Base-by-base conservation (phyloP, 2,888 invertebrate genomes). In the Drosophila eohydei region DNA sequence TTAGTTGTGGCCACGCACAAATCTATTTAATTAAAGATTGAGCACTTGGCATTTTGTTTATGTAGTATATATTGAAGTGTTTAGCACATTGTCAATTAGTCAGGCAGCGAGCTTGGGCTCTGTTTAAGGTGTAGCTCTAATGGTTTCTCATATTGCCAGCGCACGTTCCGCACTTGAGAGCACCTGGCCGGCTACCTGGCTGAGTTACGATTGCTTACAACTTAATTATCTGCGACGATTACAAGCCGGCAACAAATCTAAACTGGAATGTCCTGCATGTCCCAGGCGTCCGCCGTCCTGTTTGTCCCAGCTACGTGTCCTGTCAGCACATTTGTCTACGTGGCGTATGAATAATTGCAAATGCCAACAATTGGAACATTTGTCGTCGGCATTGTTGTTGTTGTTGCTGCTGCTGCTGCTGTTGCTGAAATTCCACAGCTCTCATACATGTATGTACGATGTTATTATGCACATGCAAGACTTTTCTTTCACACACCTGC, bases 281-380 rank as follows among this genome's bases (percentile, higher is more conserved):
- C 74, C 66, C 65, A 51, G 50, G 36, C 51, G 56, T 69, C 51
- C 62, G 2, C 14, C 57, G 55, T 61, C 50, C 65, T 58, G 30
- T 68, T 28, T 69, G 65, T 66, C 69, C 65, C n/a, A 38, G 68
- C 66, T 77, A 75, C 76, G 71, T 80, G 71, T 70, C 67, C 90
- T 89, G 89, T 89, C 83, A 79, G 82, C 83, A 84, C 89, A 84
- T 88, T 89, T 84, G 89, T 89, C 89, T 89, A 89, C 89, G 80
- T 85, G 89, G 83, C 89, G 85, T 89, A 84, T 84, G 89, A 84
- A 89, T 84, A 84, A 84, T 84, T 84, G 83, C 83, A 81, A 84
- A 89, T 84, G 83, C 89, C 89, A 88, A 84, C 90, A 84, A 84
- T 84, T 79, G 82, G 73, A 69, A 66, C 88, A 84, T 87, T 89